These are phyloP conservation scores for Cataglyphis cursor DNA, from an alignment of 2,888 invertebrate species.

Conservation along the genomic window DNA sequence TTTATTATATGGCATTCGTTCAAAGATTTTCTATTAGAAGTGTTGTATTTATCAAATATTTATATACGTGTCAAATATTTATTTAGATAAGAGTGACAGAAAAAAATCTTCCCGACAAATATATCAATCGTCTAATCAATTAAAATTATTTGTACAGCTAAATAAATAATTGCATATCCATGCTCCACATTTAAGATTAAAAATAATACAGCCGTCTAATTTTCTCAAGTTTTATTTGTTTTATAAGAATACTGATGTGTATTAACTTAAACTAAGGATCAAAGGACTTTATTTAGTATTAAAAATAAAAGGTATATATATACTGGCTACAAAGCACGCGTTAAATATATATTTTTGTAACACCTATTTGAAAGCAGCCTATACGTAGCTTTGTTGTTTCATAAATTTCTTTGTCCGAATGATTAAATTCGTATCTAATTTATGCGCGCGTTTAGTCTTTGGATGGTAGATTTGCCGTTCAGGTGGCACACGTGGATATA, in stretches of 20 bases:
- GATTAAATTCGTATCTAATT: conserved; percentile 27
- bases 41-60: conserved; percentile 44
- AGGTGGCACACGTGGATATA: conserved; percentile 21
- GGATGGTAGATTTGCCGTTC: conserved; percentile 27
- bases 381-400: background rate
- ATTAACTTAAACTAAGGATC: background rate
- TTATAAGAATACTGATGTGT: background rate
- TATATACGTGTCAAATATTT: conserved; percentile 31
- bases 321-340: background rate
- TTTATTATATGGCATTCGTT: conserved; percentile 29
- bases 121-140: background rate
- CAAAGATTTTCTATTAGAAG: background rate
- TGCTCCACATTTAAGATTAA: background rate
- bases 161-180: background rate
- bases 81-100: background rate
- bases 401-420: background rate
- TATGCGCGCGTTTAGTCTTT: background rate
- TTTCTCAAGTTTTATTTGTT: background rate
- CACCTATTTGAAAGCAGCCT: background rate
- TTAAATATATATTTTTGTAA: background rate
- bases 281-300: background rate
- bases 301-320: background rate
- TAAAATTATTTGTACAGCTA: background rate
- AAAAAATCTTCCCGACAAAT: background rate
- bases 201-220: background rate